Conservation (phyloP, 2,797 vertebrate species). For the Microtus obscurus region DNA sequence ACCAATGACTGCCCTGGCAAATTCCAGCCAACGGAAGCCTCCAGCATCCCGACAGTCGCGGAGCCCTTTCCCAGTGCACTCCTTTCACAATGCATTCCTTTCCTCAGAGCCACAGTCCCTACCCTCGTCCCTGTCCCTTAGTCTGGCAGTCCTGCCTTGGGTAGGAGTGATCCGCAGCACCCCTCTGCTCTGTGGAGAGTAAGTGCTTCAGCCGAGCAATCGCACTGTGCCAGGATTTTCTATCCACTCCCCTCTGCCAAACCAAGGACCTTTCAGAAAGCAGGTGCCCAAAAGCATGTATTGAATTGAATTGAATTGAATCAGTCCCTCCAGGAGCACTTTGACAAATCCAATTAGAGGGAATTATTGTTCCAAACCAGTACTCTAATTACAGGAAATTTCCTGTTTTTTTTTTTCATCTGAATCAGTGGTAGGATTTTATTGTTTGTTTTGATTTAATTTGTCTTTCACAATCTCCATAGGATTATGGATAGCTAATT, state of each 20-base stretch:
- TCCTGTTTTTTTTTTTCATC: conserved; percentile 52
- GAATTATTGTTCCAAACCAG: conserved; percentile 71
- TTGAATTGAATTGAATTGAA: conserved; percentile 61
- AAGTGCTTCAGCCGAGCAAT: not conserved
- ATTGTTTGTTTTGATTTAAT: conserved; percentile 23
- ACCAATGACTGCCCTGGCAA: rapidly evolving
- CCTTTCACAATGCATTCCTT: not conserved
- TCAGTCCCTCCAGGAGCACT: conserved; percentile 64
- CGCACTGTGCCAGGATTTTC: not conserved
- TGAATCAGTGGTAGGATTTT: conserved; percentile 61
- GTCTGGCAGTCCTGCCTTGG: not conserved
- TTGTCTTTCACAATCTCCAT: conserved; percentile 48
- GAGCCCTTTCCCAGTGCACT: rapidly evolving
- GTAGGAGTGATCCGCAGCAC: not conserved
- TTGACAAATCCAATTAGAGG: conserved; percentile 71
- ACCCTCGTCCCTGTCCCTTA: no score
- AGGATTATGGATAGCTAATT: conserved; percentile 56
- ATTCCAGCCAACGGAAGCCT: not conserved
- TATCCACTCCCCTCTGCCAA: conserved; percentile 24
- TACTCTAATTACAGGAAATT: conserved; percentile 70
- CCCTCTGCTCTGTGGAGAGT: not conserved
- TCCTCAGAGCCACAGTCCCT: not conserved
- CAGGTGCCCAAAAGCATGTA: conserved; percentile 49
- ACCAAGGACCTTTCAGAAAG: not conserved
- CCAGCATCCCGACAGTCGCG: not conserved